phyloP scores from a whole-genome alignment of 2,888 invertebrate genomes.

The Drosophila tanythrix region DNA sequence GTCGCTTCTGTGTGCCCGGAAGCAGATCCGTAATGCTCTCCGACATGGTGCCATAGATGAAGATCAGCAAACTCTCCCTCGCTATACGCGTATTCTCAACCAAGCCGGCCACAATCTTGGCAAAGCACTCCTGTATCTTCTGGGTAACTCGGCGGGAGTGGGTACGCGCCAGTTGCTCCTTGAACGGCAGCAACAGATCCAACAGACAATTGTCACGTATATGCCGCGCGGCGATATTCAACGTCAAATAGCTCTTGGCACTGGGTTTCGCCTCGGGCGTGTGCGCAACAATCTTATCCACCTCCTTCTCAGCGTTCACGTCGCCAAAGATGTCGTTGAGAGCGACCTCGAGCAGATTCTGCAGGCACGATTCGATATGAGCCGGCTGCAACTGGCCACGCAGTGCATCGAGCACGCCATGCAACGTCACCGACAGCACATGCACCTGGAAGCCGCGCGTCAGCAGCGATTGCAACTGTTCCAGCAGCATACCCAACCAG shows the following conservation, averaged over 20 bases:
- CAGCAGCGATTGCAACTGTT: constrained; percentile 92
- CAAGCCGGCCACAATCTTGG: constrained; percentile 92
- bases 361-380: constrained; percentile 92
- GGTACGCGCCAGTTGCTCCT: constrained; percentile 90
- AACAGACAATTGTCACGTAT: constrained; percentile 91
- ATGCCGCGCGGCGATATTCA: constrained; percentile 92
- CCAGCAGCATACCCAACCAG: constrained; percentile 91
- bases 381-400: constrained; percentile 89
- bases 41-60: constrained; percentile 92
- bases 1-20: constrained; percentile 86
- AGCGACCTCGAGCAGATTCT: constrained; percentile 92
- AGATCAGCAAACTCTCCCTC: constrained; percentile 90
- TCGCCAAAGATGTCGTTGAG: constrained; percentile 95
- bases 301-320: constrained; percentile 96
- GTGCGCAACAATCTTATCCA: constrained; percentile 92
- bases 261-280: constrained; percentile 92
- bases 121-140: constrained; percentile 92
- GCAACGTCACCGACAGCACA: constrained; percentile 95
- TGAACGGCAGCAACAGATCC: constrained; percentile 92
- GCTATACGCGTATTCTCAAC: constrained; percentile 92
- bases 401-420: constrained; percentile 91
- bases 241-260: constrained; percentile 94
- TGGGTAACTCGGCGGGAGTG: constrained; percentile 92
- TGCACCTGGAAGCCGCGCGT: constrained; percentile 97
- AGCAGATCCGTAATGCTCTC: constrained; percentile 91